These are phyloP conservation scores for Peromyscus leucopus DNA, from an alignment of 2,113 vertebrate species.

Conservation along the genomic window DNA sequence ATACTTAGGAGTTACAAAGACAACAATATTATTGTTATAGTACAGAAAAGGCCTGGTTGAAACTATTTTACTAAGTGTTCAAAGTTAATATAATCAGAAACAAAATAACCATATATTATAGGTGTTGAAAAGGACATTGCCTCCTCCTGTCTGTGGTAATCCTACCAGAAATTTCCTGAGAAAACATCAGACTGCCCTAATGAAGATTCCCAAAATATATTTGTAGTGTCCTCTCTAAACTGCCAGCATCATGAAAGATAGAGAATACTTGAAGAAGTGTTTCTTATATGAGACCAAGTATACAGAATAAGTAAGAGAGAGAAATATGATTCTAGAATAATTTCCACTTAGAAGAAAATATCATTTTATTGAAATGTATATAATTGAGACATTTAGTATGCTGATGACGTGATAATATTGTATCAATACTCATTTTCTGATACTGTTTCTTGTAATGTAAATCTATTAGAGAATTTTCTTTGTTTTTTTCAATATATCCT, in stretches of 20 bases:
- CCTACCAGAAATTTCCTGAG: not conserved
- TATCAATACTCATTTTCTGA: not conserved
- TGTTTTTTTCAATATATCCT: not conserved
- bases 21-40: not conserved
- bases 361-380: not conserved
- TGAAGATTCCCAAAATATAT: slow-evolving; percentile 12
- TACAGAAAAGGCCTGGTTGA: not conserved
- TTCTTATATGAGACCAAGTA: not conserved
- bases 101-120: not conserved
- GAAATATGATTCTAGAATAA: not conserved
- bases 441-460: not conserved
- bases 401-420: not conserved
- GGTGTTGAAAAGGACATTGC: not conserved
- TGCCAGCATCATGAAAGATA: not conserved
- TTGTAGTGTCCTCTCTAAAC: slow-evolving; percentile 7
- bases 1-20: not conserved
- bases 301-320: not conserved
- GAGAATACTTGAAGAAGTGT: not conserved
- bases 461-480: not conserved
- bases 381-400: too few species aligned
- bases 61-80: not conserved
- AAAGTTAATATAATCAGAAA: not conserved
- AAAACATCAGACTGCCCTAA: slow-evolving; percentile 5
- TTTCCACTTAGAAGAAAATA: not conserved
- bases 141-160: not conserved